A percentile compares a stretch with the other conserved stretches of the same genome.
These are phyloP conservation scores for Plodia interpunctella DNA, from an alignment of 1,140 invertebrate genomes.

Conservation along the genomic window DNA sequence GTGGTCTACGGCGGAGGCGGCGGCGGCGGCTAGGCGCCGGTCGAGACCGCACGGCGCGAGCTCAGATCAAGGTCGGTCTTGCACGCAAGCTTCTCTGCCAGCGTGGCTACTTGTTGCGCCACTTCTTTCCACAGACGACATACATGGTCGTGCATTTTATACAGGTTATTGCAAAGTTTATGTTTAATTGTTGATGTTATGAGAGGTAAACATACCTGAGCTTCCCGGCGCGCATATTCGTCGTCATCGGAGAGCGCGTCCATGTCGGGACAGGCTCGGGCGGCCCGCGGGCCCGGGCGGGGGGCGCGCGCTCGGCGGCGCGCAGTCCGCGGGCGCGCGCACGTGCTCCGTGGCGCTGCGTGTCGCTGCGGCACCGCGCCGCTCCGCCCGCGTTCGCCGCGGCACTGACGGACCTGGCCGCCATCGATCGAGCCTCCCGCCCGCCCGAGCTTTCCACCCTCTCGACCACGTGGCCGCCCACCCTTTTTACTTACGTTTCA, in stretches of 20 bases:
- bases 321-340: constrained; percentile 55
- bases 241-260: constrained; percentile 72
- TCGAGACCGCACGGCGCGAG: constrained; percentile 28
- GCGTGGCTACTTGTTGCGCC: constrained; percentile 58
- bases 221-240: constrained; percentile 58
- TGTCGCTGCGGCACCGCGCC: constrained; percentile 52
- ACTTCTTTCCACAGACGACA: constrained; percentile 9
- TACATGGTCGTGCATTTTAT: neutral
- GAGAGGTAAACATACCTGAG: constrained; percentile 44
- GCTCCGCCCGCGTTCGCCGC: constrained; percentile 62
- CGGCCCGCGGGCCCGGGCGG: constrained; percentile 37
- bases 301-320: constrained; percentile 52
- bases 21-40: constrained; percentile 26
- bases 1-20: too few relatives aligned
- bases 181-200: neutral
- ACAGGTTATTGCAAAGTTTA: neutral
- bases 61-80: constrained; percentile 45
- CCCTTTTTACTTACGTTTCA: constrained; percentile 17
- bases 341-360: constrained; percentile 57
- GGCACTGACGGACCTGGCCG: constrained; percentile 55
- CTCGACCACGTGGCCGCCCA: constrained; percentile 29
- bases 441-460: constrained; percentile 42
- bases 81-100: constrained; percentile 46
- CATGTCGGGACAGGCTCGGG: constrained; percentile 42
- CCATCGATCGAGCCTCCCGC: constrained; percentile 50